A percentile compares a stretch with the other conserved stretches of the same genome.
Conservation (phyloP, 2,797 vertebrate species). For the Cryptoprocta ferox region DNA sequence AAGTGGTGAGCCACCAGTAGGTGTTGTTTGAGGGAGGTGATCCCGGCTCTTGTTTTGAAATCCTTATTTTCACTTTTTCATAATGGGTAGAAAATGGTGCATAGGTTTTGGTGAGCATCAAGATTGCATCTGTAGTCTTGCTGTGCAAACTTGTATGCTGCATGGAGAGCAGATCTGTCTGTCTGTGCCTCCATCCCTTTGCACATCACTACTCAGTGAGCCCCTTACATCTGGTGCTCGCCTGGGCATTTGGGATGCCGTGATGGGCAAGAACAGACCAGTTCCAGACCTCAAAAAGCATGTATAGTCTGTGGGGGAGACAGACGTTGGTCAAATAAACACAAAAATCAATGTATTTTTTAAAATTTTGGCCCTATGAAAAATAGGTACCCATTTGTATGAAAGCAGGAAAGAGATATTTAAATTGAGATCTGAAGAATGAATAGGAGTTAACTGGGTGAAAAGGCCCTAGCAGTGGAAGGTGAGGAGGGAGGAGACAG, state of each 20-base stretch:
- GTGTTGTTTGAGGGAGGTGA: not conserved
- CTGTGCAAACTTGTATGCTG: not conserved
- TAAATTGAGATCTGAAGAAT: conserved; percentile 19
- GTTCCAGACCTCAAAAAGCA: not conserved
- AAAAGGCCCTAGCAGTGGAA: not conserved
- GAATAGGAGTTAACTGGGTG: not conserved
- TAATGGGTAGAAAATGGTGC: not conserved
- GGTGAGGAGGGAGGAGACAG: not conserved
- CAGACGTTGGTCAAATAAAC: not conserved
- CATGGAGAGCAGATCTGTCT: not conserved
- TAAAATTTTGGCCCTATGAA: not conserved
- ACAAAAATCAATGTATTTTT: not conserved
- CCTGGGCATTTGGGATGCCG: not conserved
- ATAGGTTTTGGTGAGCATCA: not conserved
- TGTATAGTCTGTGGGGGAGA: not conserved
- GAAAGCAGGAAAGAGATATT: not conserved
- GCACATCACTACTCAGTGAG: not conserved
- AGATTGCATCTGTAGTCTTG: not conserved
- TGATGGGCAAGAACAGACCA: not conserved
- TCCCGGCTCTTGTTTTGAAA: conserved; percentile 31
- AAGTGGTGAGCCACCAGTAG: not conserved
- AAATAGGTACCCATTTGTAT: not conserved
- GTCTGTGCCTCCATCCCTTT: not conserved
- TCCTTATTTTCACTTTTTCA: conserved; percentile 39
- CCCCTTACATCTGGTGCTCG: not conserved